Evolutionary conservation across 2,888 invertebrate species (phyloP).

Genomic region (Cynaeus angustus): DNA sequence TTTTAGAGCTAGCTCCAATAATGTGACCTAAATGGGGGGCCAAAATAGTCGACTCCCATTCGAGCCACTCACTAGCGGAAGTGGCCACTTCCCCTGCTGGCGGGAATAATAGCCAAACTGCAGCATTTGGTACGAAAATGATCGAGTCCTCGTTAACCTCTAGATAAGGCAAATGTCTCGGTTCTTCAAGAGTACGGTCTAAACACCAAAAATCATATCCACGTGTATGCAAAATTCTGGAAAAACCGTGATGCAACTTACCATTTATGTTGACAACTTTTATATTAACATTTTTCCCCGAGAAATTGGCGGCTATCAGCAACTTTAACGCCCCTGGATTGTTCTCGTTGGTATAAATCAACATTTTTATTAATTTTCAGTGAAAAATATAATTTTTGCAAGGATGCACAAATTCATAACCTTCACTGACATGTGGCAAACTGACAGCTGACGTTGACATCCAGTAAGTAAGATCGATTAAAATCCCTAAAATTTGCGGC

Average conservation of each 20-base stretch:
- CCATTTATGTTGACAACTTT: constrained; percentile 74
- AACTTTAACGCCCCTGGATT: constrained; percentile 86
- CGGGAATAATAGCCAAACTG: constrained; percentile 79
- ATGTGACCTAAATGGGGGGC: constrained; percentile 75
- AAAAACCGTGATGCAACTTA: constrained; percentile 52
- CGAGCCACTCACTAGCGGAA: constrained; percentile 76
- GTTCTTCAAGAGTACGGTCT: constrained; percentile 74
- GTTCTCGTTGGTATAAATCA: constrained; percentile 79
- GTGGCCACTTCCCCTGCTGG: constrained; percentile 66
- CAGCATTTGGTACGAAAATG: constrained; percentile 84
- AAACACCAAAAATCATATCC: constrained; percentile 45
- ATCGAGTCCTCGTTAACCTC: constrained; percentile 76
- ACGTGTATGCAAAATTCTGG: constrained; percentile 24
- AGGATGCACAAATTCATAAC: constrained; percentile 25
- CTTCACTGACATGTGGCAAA: constrained; percentile 5
- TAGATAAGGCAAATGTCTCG: constrained; percentile 79
- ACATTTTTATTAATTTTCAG: constrained; percentile 35
- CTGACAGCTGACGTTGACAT: constrained; percentile 4
- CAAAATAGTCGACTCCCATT: constrained; percentile 79
- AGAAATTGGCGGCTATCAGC: constrained; percentile 80
- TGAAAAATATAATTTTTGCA: constrained; percentile 11
- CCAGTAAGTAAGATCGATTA: background rate
- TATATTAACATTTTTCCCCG: constrained; percentile 75
- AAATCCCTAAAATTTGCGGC: background rate
- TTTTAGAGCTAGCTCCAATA: constrained; percentile 72